phyloP scores from a whole-genome alignment of 2,113 vertebrate genomes.

The Pan paniscus region DNA sequence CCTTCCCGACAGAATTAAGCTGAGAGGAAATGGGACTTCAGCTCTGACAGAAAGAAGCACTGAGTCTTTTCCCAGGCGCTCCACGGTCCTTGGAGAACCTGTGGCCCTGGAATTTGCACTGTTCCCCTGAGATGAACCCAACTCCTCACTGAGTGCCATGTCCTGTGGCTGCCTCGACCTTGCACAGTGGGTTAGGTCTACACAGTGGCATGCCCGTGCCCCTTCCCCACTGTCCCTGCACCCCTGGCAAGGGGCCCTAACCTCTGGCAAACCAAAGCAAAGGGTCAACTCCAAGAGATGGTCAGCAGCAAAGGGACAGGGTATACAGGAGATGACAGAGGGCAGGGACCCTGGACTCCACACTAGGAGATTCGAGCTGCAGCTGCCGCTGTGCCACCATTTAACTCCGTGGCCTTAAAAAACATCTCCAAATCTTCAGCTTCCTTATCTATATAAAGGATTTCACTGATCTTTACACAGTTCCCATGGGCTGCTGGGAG shows the following conservation, averaged over 20 bases:
- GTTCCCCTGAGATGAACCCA: not conserved
- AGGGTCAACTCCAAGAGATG: not conserved
- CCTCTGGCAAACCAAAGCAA: not conserved
- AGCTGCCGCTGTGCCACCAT: not conserved
- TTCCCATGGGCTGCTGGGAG: not conserved
- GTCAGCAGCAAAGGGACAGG: not conserved
- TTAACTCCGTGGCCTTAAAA: not conserved
- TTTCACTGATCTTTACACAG: not conserved
- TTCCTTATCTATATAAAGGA: not conserved
- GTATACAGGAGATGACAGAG: fast-evolving
- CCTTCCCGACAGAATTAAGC: not conserved
- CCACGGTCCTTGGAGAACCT: not conserved
- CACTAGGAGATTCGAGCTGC: not conserved
- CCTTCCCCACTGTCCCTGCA: not conserved
- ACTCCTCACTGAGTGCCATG: not conserved
- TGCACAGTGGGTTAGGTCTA: not conserved
- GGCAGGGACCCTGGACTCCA: not conserved
- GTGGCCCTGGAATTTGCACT: not conserved
- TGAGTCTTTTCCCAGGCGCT: not conserved
- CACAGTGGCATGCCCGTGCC: not conserved
- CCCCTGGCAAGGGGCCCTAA: not conserved
- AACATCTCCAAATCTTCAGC: not conserved
- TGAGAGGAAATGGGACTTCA: not conserved
- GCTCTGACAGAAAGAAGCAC: not conserved
- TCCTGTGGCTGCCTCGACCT: not conserved